Evolutionary conservation across 2,797 vertebrate species (phyloP), one percentile per base, ranked within the genome.

Genomic region (Anolis apletophallus): DNA sequence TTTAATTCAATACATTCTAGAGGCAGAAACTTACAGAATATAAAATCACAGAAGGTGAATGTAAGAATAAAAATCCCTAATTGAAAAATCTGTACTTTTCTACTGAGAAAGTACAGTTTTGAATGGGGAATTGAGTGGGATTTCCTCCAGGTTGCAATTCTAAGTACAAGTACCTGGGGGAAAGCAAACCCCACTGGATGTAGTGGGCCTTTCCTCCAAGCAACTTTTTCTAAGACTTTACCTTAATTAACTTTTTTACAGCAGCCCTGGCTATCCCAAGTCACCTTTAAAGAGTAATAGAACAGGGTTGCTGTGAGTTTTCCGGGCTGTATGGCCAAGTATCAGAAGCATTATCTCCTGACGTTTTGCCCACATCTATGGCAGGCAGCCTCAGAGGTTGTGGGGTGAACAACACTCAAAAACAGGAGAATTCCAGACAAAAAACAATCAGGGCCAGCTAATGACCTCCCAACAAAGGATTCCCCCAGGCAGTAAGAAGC

Each of bases 41-140:
- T 46, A 46, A 46, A 46, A 46, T 7, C 46, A 82, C 89, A 92
- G 93, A 94, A 76, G 89, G 92, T 93, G 81, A 87, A 90, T 57
- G 88, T 86, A 80, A 68, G 32, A 92, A 90, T 11, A 52, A 81
- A 91, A 93, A 92, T 9, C 32, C 72, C 57, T 59, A 72, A 71
- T 2, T 36, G 21, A n/a, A 55, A 80, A 73, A 29, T 11, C 12
- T 75, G 40, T 19, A 54, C 32, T 71, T 71, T 64, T 14, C 29
- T 54, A 71, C 67, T 71, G 8, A 54, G 80, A 71, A n/a, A 54
- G 64, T 23, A 81, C 52, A 32, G 32, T 23, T 59, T 8, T 64
- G 10, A 64, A 64, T 9, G 26, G 61, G 29, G 26, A 76, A 21
- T 61, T 57, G 14, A 29, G 34, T 54, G 64, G 8, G 5, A n/a